Base-by-base conservation (phyloP, 2,888 invertebrate genomes). In the Acrobasis repandana region DNA sequence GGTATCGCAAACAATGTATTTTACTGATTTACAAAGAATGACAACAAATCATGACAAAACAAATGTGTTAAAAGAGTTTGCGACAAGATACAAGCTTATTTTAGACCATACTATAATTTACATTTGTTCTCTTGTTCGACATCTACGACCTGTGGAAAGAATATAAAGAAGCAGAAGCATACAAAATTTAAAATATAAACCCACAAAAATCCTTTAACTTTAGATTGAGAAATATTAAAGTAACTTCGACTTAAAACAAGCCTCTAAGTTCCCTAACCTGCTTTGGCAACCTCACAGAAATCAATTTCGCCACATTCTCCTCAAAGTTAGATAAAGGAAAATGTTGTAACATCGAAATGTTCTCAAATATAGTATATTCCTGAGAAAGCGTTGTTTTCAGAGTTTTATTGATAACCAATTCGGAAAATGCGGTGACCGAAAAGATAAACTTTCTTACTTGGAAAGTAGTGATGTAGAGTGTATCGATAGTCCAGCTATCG, bases 401-500 rank as follows among this genome's bases (percentile, higher is more conserved):
- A 72, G 69, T 76, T 76, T 74, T 69, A 74, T 73, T 70, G 69
- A 71, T 70, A 75, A 70, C 65, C 70, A 67, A 72, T 74, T 73
- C 69, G 60, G 66, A 66, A 65, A 69, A 67, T 68, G 63, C 65
- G 34, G 65, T 60, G 65, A 63, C 62, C 65, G 67, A 70, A 67
- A 70, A 70, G 63, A 75, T 69, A 73, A 77, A 76, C 72, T 78
- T 77, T 67, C 58, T 63, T 69, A 70, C 76, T 71, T 74, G n/a
- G n/a, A 51, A 20, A 33, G 33, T 20, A 51, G 51, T n/a, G 50
- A 20, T 50, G 50, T 28, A 14, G 11, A 43, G 2, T 14, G 5
- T 43, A 43, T 43, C 43, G 43, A 43, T 14, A 43, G 14, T 43
- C 43, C 14, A 6, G 2, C 38, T 11, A 43, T 14, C 43, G 43